phyloP scores from a whole-genome alignment of 2,113 vertebrate genomes.

The Chaetorhynchus papuensis region DNA sequence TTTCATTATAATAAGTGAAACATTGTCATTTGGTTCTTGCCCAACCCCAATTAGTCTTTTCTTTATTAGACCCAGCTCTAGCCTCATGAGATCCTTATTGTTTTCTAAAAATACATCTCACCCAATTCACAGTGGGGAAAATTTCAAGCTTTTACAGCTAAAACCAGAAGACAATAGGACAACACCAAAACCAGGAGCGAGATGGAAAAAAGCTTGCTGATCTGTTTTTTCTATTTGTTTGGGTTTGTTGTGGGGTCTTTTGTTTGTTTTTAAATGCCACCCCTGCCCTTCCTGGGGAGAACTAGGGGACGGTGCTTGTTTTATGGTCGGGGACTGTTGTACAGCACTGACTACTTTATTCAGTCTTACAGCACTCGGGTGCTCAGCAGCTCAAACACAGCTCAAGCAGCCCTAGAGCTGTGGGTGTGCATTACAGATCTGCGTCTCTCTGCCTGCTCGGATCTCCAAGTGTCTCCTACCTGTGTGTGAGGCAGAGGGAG shows the following conservation, averaged over 20 bases:
- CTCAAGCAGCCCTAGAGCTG: not conserved
- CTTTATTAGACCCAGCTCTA: not conserved
- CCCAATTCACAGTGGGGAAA: not conserved
- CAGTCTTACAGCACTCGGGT: not conserved
- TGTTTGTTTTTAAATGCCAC: not conserved
- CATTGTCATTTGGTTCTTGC: not conserved
- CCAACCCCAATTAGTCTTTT: not conserved
- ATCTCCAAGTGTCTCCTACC: not conserved
- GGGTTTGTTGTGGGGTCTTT: not conserved
- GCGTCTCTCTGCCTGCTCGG: accelerated
- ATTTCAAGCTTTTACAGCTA: not conserved
- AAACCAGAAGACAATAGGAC: not conserved
- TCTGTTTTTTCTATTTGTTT: not conserved
- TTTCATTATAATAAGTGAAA: not conserved
- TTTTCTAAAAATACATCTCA: not conserved
- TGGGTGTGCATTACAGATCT: too few species aligned
- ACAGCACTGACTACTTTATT: not conserved
- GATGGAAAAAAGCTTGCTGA: not conserved
- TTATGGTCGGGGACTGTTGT: not conserved
- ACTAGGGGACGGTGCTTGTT: not conserved
- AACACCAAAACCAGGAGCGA: not conserved
- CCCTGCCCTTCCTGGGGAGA: not conserved
- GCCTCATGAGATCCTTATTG: not conserved
- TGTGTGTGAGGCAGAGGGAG: not conserved
- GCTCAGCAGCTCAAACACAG: not conserved